Conservation (phyloP, 2,113 vertebrate species). For the Acanthochromis polyacanthus region DNA sequence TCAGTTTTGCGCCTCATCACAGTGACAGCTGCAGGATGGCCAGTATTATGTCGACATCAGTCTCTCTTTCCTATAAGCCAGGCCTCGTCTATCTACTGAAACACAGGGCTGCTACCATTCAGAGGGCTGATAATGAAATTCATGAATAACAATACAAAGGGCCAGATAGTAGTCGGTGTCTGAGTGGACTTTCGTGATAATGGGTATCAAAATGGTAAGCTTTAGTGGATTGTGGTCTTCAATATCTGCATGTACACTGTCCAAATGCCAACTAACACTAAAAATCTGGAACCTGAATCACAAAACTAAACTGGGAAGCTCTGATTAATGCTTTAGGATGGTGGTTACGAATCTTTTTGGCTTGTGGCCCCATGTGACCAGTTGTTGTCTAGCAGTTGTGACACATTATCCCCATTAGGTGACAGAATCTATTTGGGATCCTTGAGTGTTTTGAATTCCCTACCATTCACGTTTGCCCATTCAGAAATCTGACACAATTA, state of each 20-base stretch:
- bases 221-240: neutral
- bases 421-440: too few relatives aligned
- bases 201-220: neutral
- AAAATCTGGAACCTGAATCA: neutral
- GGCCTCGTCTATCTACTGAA: conserved; percentile 10
- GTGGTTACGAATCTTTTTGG: neutral
- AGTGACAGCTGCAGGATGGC: conserved; percentile 65
- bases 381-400: neutral
- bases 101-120: neutral
- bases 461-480: too few relatives aligned
- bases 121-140: conserved; percentile 3
- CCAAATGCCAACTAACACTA: conserved; percentile 2
- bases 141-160: conserved; percentile 15
- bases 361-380: neutral
- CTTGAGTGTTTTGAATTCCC: too few relatives aligned
- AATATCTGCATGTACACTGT: neutral
- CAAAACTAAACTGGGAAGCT: neutral
- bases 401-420: neutral
- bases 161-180: neutral
- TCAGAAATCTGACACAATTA: too few relatives aligned
- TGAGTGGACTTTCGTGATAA: neutral
- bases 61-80: conserved; percentile 14
- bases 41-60: conserved; percentile 26
- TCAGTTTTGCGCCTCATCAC: conserved; percentile 47
- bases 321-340: neutral